Base-by-base conservation (phyloP, 2,797 vertebrate genomes). In the Myripristis murdjan region DNA sequence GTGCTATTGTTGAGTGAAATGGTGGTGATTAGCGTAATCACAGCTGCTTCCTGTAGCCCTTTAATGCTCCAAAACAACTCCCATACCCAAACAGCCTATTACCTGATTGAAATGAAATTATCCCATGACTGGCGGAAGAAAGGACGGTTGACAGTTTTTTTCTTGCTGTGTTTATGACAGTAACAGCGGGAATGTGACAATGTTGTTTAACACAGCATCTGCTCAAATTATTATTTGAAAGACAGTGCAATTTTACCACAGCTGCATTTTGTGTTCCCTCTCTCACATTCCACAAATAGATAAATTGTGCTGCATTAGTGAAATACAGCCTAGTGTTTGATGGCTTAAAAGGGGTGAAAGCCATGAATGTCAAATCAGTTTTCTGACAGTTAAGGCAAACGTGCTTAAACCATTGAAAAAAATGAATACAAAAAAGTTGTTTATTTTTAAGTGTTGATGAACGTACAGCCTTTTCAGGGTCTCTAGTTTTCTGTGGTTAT, bases 11-110 rank as follows among this genome's bases (percentile, higher is more conserved):
- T 85, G 35, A 59, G 58, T 56, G 59, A 86, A 91, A 89, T 84
- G 60, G 87, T 77, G 63, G 76, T 79, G 61, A 90, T 91, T 62
- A 79, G 63, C 61, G 69, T 84, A 85, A 91, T 87, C 74, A 73
- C 71, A 64, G 58, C 55, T 62, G 81, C 62, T 85, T 86, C 66
- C 65, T 55, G 31, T 23, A 39, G 47, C 47, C 58, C 81, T 86
- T 84, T 68, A 82, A 74, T 55, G 56, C 55, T 64, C 41, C 47
- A 64, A 44, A 71, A 76, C 49, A 70, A 51, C 65, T 47, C 39
- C 6, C 54, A 56, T 61, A 26, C 69, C 61, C 58, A 81, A 85
- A 89, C 54, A 67, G 64, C 31, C 60, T 75, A 87, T 83, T 86
- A 79, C 48, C 59, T n/a, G 5, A 67, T 72, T 65, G 51, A 74